These are phyloP conservation scores for Condylostylus longicornis DNA, from an alignment of 1,140 invertebrate species.

Conservation along the genomic window DNA sequence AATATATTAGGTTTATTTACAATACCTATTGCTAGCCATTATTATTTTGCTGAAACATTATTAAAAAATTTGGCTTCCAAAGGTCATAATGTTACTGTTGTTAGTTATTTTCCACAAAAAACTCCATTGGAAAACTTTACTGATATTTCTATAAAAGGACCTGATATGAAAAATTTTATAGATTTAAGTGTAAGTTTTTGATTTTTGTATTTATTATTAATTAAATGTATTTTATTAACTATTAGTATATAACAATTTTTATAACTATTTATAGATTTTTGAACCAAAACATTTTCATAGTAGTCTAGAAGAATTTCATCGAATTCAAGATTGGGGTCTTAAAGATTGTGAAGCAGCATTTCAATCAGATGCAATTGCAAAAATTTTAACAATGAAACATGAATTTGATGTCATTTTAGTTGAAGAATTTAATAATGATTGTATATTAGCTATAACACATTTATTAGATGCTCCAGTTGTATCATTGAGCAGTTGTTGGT, in stretches of 20 bases:
- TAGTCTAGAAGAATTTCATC: slow-evolving; percentile 17
- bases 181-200: slow-evolving; percentile 13
- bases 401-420: slow-evolving; percentile 44
- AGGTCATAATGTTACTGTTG: slow-evolving; percentile 48
- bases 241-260: slow-evolving; percentile 13
- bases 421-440: slow-evolving; percentile 47
- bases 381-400: slow-evolving; percentile 29
- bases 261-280: slow-evolving; percentile 1
- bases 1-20: too few species aligned
- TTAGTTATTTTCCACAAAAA: slow-evolving; percentile 43
- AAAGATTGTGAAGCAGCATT: slow-evolving; percentile 38
- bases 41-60: too few species aligned
- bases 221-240: slow-evolving; percentile 8
- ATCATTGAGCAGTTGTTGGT: slow-evolving; percentile 39
- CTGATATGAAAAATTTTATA: slow-evolving; percentile 27
- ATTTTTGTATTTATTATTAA: background rate
- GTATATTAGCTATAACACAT: slow-evolving; percentile 39
- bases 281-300: background rate
- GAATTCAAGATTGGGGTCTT: slow-evolving; percentile 17
- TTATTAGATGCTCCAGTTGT: slow-evolving; percentile 41
- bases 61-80: slow-evolving; percentile 38
- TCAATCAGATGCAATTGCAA: slow-evolving; percentile 24
- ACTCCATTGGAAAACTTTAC: slow-evolving; percentile 38
- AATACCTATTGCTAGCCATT: too few species aligned
- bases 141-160: slow-evolving; percentile 37